These are phyloP conservation scores for Agrenia bidenticulata DNA, from an alignment of 2,888 invertebrate species.

Conservation along the genomic window DNA sequence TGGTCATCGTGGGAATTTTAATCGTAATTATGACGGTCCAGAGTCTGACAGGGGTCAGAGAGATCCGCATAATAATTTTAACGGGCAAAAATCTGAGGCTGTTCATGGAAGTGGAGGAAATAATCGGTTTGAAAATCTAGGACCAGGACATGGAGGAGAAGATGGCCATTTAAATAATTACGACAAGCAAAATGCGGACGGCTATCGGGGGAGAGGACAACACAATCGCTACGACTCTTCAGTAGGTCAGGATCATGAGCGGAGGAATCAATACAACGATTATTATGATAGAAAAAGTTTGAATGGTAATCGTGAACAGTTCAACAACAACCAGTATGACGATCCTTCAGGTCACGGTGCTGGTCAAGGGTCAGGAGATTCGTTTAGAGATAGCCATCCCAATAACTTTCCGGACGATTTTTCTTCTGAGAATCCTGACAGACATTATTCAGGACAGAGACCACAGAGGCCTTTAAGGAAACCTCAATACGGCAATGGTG, in stretches of 20 bases:
- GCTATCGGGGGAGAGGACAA: neutral
- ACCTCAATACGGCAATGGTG: neutral
- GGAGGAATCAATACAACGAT: neutral
- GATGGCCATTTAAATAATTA: neutral
- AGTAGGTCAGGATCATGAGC: neutral
- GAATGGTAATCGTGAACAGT: neutral
- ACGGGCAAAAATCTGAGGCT: neutral
- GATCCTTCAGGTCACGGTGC: neutral
- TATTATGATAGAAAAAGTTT: neutral
- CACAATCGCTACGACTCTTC: slow-evolving; percentile 11
- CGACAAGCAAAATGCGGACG: neutral
- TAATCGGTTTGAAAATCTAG: neutral
- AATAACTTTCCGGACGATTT: neutral
- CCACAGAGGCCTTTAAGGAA: neutral
- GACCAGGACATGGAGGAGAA: neutral
- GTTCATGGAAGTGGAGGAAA: neutral
- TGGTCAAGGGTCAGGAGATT: neutral
- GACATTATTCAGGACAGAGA: too few species aligned
- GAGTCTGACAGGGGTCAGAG: neutral
- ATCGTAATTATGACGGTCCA: neutral
- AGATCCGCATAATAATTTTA: neutral
- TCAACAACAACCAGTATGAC: neutral
- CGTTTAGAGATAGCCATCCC: neutral
- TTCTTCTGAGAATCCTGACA: neutral
- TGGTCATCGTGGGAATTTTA: neutral